phyloP scores from a whole-genome alignment of 2,113 vertebrate genomes.

The Phyllopteryx taeniolatus region DNA sequence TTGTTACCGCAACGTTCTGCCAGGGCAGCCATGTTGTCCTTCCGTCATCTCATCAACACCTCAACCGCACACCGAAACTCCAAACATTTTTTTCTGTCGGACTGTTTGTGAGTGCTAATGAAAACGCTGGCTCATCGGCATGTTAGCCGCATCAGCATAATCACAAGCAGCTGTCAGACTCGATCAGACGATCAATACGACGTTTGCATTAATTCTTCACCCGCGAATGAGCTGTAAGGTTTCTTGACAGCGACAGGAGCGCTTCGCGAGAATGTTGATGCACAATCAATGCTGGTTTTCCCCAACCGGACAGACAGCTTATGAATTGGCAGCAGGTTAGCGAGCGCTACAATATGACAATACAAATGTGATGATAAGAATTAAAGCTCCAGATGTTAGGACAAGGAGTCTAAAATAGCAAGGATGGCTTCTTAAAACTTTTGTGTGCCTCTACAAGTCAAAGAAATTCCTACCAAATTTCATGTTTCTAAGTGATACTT shows the following conservation, averaged over 20 bases:
- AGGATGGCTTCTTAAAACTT: no score
- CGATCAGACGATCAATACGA: neutral
- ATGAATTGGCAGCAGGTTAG: slow-evolving; percentile 6
- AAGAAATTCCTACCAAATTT: no score
- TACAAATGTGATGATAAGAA: neutral
- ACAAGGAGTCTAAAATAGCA: neutral
- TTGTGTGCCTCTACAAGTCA: no score
- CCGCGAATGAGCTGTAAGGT: neutral
- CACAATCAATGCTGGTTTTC: neutral
- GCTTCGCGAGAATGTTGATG: neutral
- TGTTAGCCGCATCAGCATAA: neutral
- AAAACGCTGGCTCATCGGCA: neutral
- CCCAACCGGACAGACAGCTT: neutral
- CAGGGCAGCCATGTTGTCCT: slow-evolving; percentile 6
- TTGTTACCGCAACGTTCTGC: slow-evolving; percentile 5
- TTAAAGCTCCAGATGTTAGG: neutral
- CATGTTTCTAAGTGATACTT: no score
- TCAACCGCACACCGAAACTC: neutral
- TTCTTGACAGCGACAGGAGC: neutral
- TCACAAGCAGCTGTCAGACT: slow-evolving; percentile 1
- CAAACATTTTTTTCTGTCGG: neutral
- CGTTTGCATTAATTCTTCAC: neutral
- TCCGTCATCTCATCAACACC: neutral
- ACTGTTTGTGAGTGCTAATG: neutral
- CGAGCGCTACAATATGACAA: neutral